Conservation (phyloP, 2,797 vertebrate genomes). For the Rhinophrynus dorsalis region DNA sequence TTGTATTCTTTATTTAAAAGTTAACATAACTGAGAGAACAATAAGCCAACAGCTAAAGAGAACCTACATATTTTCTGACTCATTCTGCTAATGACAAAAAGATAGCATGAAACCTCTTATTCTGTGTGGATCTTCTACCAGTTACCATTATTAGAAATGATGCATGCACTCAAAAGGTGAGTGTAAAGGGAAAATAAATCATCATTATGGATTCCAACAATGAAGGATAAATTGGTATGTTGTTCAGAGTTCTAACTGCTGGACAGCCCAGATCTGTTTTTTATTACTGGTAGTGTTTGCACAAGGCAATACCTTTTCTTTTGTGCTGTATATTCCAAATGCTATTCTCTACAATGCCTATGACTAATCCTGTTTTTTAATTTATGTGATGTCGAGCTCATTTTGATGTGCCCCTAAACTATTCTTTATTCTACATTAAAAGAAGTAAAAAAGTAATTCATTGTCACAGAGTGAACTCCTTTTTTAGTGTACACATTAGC, state of each 20-base stretch:
- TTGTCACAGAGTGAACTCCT: slow-evolving; percentile 17
- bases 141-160: no score
- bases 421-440: slow-evolving; percentile 7
- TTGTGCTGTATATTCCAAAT: background rate
- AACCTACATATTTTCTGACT: no score
- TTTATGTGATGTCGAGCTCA: slow-evolving; percentile 8
- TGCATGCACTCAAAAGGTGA: no score
- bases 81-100: no score
- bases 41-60: no score
- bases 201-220: no score
- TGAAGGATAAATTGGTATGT: background rate
- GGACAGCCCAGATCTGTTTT: no score
- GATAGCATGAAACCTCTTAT: no score
- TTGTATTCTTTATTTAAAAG: no score
- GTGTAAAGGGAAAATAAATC: no score
- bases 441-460: slow-evolving; percentile 21
- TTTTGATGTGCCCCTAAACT: slow-evolving; percentile 9
- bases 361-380: slow-evolving; percentile 5
- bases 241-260: background rate
- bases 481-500: slow-evolving; percentile 40
- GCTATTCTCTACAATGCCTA: background rate
- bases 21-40: no score
- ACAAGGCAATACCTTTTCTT: background rate
- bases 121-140: no score
- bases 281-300: background rate